Conservation (phyloP, 2,888 invertebrate species). For the Pheosia gnoma region DNA sequence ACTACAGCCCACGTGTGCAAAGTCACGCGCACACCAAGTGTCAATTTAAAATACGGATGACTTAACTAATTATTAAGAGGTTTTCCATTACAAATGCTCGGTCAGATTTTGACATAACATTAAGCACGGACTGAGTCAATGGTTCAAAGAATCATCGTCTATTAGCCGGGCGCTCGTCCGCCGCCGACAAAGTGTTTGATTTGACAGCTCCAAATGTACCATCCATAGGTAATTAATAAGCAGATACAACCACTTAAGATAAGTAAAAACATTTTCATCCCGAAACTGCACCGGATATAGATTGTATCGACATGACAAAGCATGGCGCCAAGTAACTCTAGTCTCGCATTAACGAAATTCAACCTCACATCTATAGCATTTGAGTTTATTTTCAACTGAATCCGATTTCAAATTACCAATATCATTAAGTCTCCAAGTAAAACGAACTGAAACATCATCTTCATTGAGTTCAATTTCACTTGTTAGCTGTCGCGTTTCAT, state of each 20-base stretch:
- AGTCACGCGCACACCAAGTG: neutral
- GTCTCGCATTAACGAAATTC: constrained; percentile 22
- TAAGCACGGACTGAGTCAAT: constrained; percentile 44
- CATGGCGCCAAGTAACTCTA: constrained; percentile 74
- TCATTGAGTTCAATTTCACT: constrained; percentile 45
- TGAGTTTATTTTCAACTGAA: constrained; percentile 33
- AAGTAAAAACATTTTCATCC: constrained; percentile 84
- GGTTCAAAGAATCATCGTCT: constrained; percentile 74
- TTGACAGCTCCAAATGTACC: constrained; percentile 79
- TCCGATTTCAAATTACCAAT: constrained; percentile 33
- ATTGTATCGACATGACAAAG: constrained; percentile 82
- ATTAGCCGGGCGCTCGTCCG: constrained; percentile 57
- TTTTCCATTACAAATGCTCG: constrained; percentile 33
- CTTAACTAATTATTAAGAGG: constrained; percentile 34
- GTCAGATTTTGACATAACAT: constrained; percentile 48
- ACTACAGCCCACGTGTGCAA: no score
- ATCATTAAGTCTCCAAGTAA: constrained; percentile 26
- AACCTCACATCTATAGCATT: constrained; percentile 21
- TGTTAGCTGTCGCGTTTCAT: constrained; percentile 41
- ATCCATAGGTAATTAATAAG: constrained; percentile 81
- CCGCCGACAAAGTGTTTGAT: constrained; percentile 79
- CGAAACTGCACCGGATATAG: constrained; percentile 83
- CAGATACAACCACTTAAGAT: constrained; percentile 84
- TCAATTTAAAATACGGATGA: constrained; percentile 38
- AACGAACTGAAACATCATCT: constrained; percentile 35